phyloP scores from a whole-genome alignment of 2,797 vertebrate species.

The Microctenopoma stevenorrisi region DNA sequence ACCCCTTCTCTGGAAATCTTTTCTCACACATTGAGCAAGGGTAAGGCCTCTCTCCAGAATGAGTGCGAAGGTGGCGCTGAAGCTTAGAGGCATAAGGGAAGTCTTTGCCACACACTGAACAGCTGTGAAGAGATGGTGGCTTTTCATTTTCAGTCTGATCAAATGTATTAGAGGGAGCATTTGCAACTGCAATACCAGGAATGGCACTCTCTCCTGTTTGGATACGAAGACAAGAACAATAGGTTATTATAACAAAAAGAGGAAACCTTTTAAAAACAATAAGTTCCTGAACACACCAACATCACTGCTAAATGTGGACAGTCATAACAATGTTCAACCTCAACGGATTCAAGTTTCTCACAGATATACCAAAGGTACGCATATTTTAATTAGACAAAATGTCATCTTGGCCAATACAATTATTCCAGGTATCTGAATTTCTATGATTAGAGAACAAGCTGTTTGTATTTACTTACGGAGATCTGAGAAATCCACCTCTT shows the following conservation, averaged over 20 bases:
- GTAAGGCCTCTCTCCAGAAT: slow-evolving; percentile 80
- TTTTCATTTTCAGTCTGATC: slow-evolving; percentile 68
- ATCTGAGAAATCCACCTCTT: slow-evolving; percentile 77
- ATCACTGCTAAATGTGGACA: not conserved
- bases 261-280: not conserved
- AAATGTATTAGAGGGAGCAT: slow-evolving; percentile 44
- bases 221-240: slow-evolving; percentile 10
- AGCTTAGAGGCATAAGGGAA: slow-evolving; percentile 80
- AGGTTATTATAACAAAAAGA: not conserved
- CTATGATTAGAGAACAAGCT: not conserved
- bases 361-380: not conserved
- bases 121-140: slow-evolving; percentile 59
- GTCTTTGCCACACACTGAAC: slow-evolving; percentile 79
- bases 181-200: slow-evolving; percentile 17
- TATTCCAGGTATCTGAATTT: not conserved
- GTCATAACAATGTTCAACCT: not conserved
- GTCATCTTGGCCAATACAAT: too few species aligned
- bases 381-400: not conserved
- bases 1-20: slow-evolving; percentile 79
- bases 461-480: slow-evolving; percentile 55
- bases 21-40: slow-evolving; percentile 81
- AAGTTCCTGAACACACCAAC: not conserved
- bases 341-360: not conserved
- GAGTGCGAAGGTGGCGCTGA: slow-evolving; percentile 79
- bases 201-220: slow-evolving; percentile 51